These are phyloP conservation scores for Cheirogaleus medius DNA, from an alignment of 2,113 vertebrate species.

Conservation along the genomic window DNA sequence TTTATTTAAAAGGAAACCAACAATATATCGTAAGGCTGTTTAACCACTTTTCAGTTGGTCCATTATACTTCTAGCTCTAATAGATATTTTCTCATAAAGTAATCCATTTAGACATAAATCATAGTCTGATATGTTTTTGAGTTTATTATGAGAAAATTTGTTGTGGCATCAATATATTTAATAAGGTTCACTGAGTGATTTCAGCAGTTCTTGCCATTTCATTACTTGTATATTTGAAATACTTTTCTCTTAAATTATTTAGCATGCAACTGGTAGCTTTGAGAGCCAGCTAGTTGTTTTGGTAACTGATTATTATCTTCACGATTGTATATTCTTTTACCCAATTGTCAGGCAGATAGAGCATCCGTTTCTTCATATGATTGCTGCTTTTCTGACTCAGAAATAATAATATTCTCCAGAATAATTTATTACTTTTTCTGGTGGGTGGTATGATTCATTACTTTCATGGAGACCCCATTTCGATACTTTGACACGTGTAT, in stretches of 20 bases:
- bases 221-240: not conserved
- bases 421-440: not conserved
- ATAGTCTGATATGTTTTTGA: not conserved
- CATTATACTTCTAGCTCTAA: not conserved
- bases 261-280: not conserved
- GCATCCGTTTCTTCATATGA: not conserved
- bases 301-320: not conserved
- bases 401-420: constrained; percentile 16
- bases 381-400: constrained; percentile 32
- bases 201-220: not conserved
- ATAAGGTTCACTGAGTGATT: not conserved
- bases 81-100: not conserved
- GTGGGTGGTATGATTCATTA: constrained; percentile 25
- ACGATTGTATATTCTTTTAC: not conserved
- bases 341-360: not conserved
- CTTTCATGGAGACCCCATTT: not conserved
- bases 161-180: not conserved
- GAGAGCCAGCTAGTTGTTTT: not conserved
- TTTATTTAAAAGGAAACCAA: constrained; percentile 31
- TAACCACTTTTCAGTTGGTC: not conserved
- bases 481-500: not conserved
- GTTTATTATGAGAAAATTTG: not conserved
- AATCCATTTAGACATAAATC: not conserved
- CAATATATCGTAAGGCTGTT: not conserved
- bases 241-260: constrained; percentile 17